Evolutionary conservation across 2,888 invertebrate species (phyloP), one percentile per base, ranked within the genome.

Genomic region (Drosophila differens): DNA sequence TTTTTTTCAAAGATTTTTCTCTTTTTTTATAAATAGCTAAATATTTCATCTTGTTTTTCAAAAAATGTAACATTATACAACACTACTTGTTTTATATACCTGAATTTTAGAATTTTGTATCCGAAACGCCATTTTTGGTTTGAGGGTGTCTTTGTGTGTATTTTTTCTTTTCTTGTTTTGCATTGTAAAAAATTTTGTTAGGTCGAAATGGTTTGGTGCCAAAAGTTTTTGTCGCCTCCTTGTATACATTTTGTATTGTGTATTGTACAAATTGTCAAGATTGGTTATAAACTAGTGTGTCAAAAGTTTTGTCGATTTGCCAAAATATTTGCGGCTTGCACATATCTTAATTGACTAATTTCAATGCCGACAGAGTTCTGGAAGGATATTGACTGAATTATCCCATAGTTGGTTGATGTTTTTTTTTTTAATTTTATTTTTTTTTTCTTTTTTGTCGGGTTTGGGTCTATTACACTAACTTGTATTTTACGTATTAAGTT

Each of bases 61-160:
- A 85, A 85, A 84, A 81, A 77, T 85, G 72, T 90, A 90, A 90
- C 89, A 90, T 83, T 88, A 83, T 88, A 90, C 85, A 85, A 85
- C 90, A 79, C 89, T 91, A 87, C 76, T 70, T 87, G 84, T 89
- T 82, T 76, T 79, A 75, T 87, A 89, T 92, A 93, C 92, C 92
- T 93, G 92, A 93, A 92, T 93, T 93, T 93, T 93, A 93, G 92
- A 93, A 93, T 93, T 93, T 93, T 92, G 93, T 92, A 91, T 90
- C 92, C 92, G 92, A 93, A 93, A 93, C 89, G 79, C 89, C 84
- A 66, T 88, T 91, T 83, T 70, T 83, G 76, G 54, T 75, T 83
- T 83, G 82, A 63, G 70, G 62, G 76, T 83, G 78, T 55, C 35
- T 72, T 52, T 67, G 39, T 70, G 39, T 67, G 14, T 57, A 74